Evolutionary conservation across 2,888 invertebrate species (phyloP).

Genomic region (Tipula confusa): DNA sequence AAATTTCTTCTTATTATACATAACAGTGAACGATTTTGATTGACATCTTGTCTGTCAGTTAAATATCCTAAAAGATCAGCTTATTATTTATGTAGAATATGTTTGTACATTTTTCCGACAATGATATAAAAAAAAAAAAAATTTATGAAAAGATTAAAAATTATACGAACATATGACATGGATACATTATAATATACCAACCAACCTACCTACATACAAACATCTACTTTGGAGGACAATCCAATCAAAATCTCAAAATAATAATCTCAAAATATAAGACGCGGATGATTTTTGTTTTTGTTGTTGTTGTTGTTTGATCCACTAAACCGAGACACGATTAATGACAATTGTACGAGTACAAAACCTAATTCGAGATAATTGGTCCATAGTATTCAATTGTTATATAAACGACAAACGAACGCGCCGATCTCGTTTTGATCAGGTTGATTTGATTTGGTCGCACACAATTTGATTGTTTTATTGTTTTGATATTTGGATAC

Average conservation of each 20-base stretch:
- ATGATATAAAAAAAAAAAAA: neutral
- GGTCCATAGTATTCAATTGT: slow-evolving; percentile 27
- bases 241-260: neutral
- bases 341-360: slow-evolving; percentile 30
- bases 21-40: slow-evolving; percentile 15
- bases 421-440: neutral
- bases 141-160: slow-evolving; percentile 21
- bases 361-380: slow-evolving; percentile 31
- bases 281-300: neutral
- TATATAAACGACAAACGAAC: neutral
- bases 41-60: slow-evolving; percentile 27
- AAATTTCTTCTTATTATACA: neutral
- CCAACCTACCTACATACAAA: neutral
- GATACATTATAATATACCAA: neutral
- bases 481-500: neutral
- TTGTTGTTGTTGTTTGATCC: neutral
- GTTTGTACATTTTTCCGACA: slow-evolving; percentile 25
- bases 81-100: slow-evolving; percentile 26
- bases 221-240: neutral
- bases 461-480: slow-evolving; percentile 14
- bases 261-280: neutral
- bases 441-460: slow-evolving; percentile 8
- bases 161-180: neutral
- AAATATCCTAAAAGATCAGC: slow-evolving; percentile 29
- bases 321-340: slow-evolving; percentile 28